Evolutionary conservation across 1,140 invertebrate genomes (phyloP).

Genomic region (Globodera rostochiensis): DNA sequence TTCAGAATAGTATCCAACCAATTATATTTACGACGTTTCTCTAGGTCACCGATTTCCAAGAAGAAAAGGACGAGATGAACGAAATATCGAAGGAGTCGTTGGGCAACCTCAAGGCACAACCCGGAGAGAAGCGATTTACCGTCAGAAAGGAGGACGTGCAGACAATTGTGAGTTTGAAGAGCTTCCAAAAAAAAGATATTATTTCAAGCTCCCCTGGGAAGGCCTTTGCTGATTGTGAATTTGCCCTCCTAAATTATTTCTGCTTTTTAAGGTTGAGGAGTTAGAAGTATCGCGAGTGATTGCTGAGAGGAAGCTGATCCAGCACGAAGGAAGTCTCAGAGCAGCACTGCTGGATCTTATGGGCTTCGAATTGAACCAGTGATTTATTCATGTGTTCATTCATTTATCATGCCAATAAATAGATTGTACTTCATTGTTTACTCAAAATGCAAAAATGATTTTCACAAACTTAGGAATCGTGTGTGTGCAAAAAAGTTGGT

Average conservation of each 20-base stretch:
- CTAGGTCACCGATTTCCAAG: conserved; percentile 33
- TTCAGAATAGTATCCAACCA: too few relatives aligned
- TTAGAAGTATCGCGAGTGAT: conserved; percentile 32
- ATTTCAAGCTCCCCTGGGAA: too few relatives aligned
- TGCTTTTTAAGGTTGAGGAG: conserved; percentile 20
- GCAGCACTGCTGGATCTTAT: conserved; percentile 29
- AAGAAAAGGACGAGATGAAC: conserved; percentile 36
- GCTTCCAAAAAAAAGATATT: too few relatives aligned
- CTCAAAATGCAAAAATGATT: too few relatives aligned
- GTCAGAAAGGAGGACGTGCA: conserved; percentile 36
- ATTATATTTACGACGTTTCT: neutral
- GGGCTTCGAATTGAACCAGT: conserved; percentile 22
- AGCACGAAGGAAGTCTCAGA: conserved; percentile 33
- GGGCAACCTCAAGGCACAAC: conserved; percentile 33
- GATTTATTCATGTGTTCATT: neutral
- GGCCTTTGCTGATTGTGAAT: too few relatives aligned
- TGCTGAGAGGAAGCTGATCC: conserved; percentile 30
- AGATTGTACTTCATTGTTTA: too few relatives aligned
- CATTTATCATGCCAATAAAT: too few relatives aligned
- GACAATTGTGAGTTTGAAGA: conserved; percentile 17
- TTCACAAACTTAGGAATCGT: too few relatives aligned
- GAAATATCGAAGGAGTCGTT: conserved; percentile 37
- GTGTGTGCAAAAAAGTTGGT: too few relatives aligned
- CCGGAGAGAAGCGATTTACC: conserved; percentile 30
- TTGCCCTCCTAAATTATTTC: too few relatives aligned